Evolutionary conservation across 1,140 invertebrate species (phyloP).

Genomic region (Penaeus japonicus): DNA sequence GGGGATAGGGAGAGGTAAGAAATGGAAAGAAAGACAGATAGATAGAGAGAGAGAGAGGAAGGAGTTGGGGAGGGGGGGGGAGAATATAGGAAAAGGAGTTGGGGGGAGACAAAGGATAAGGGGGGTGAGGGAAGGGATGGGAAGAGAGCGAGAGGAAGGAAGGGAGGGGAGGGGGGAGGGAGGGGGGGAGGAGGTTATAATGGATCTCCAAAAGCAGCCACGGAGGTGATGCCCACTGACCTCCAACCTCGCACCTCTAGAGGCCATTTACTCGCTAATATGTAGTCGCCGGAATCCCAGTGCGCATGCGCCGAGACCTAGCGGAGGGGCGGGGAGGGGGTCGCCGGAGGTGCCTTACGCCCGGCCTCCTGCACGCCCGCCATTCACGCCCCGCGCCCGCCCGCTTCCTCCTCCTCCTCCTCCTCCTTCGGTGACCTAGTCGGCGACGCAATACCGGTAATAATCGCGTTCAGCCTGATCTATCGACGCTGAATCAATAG

Average conservation of each 20-base stretch:
- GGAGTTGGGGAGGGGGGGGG: not conserved
- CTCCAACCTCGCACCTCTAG: slow-evolving; percentile 43
- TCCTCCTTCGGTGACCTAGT: not conserved
- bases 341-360: too few relatives aligned
- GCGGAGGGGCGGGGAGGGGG: not conserved
- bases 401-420: not conserved
- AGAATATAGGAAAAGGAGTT: not conserved
- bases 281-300: slow-evolving; percentile 25
- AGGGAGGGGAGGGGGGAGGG: not conserved
- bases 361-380: too few relatives aligned
- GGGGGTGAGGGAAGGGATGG: not conserved
- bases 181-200: not conserved
- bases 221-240: slow-evolving; percentile 20
- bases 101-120: not conserved
- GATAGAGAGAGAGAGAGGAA: not conserved
- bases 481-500: not conserved
- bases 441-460: too few relatives aligned
- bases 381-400: not conserved
- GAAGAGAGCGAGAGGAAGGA: not conserved
- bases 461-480: too few relatives aligned
- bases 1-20: not conserved
- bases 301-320: slow-evolving; percentile 16
- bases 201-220: not conserved
- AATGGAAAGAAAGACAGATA: too few relatives aligned
- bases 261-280: slow-evolving; percentile 47